Base-by-base conservation (phyloP, 1,140 invertebrate genomes). In the Triops longicaudatus region DNA sequence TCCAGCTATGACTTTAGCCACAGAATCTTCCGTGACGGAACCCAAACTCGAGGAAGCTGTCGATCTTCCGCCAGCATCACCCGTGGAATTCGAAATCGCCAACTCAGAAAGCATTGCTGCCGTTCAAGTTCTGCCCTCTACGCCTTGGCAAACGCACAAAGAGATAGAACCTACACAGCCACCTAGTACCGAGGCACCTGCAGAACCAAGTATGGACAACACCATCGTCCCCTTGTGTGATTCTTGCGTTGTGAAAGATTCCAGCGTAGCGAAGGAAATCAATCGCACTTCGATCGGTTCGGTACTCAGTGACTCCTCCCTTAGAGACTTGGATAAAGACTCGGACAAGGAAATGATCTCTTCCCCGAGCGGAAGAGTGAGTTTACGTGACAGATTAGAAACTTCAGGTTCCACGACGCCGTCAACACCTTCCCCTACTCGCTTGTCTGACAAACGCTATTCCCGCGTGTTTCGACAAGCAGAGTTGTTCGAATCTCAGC, bases 401-500 rank as follows among this genome's bases (percentile, higher is more conserved):
- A 75, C 41, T 12, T 78, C 77, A 14, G 41, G 77, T n/a, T 31
- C 78, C 63, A 41, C 78, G 22, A 76, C 75, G 26, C 44, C 74
- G n/a, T 43, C 73, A 6, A 75, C 77, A 11, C 41, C 63, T 22
- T 75, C 77, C 73, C 41, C 77, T 9, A 44, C 77, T 2, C 63
- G n/a, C n/a, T 42, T 22, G 17, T 28, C 31, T 6, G 77, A 76
- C 63, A 79, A 78, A 31, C 37, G 77, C 1, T 42, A 76, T 22
- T 78, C 76, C 14, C 74, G 74, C 17, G 76, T 78, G n/a, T 73
- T 76, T 26, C 72, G 73, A 9, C 77, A 79, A 63, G 77, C 79
- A 11, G 77, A 79, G 77, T 31, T 78, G n/a, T 80, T 77, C 63
- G 74, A 78, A 78, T 76, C 27, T 87, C 88, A 78, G 85, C 89